phyloP scores from a whole-genome alignment of 2,888 invertebrate species.

The Microplitis manilae region DNA sequence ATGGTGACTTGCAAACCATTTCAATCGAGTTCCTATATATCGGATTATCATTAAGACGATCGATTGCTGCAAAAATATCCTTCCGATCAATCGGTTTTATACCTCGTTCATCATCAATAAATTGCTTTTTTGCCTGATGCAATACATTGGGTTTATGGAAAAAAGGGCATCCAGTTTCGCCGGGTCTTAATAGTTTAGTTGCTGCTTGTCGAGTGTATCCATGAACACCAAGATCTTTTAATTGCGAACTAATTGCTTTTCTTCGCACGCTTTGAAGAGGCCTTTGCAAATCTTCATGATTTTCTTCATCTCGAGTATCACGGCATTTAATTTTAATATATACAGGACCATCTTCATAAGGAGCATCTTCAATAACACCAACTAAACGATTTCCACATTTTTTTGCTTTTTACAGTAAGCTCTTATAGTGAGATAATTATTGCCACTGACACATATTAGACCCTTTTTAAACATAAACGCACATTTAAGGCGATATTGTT shows the following conservation, averaged over 20 bases:
- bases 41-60: constrained; percentile 3
- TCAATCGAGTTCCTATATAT: neutral
- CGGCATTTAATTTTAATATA: constrained; percentile 6
- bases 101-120: neutral
- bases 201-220: neutral
- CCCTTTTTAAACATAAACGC: neutral
- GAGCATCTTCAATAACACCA: neutral
- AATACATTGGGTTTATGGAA: neutral
- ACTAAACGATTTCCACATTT: neutral
- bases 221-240: constrained; percentile 5
- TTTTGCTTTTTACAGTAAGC: neutral
- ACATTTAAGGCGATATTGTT: constrained; percentile 7
- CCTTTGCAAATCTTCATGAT: neutral
- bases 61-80: constrained; percentile 10
- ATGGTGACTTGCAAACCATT: neutral
- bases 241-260: neutral
- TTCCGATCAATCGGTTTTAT: neutral
- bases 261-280: neutral
- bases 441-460: neutral
- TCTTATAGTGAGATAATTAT: constrained; percentile 5
- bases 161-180: constrained; percentile 4
- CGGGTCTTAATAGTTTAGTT: neutral
- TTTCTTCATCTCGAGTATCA: neutral
- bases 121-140: neutral
- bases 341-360: neutral